Percentiles rank a stretch among this genome's conserved stretches.
Evolutionary conservation across 2,113 vertebrate species (phyloP).

Genomic region (Erpornis zantholeuca): DNA sequence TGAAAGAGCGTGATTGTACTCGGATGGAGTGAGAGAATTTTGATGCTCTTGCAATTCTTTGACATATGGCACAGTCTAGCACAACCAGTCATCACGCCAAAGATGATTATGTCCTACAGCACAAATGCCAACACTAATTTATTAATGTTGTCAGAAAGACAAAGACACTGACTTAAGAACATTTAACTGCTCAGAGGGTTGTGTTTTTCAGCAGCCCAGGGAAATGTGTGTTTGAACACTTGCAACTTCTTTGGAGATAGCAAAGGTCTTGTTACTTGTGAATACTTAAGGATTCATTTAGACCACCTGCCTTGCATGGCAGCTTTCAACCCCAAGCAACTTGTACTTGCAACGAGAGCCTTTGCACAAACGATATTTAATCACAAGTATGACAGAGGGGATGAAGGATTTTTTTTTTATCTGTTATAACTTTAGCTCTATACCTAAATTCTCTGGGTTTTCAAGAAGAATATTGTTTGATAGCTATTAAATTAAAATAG

Average conservation of each 20-base stretch:
- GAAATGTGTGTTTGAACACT: neutral
- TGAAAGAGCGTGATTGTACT: rapidly evolving
- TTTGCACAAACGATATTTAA: neutral
- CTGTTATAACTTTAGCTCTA: neutral
- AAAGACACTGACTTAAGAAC: neutral
- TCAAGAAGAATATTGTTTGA: neutral
- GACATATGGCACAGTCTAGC: neutral
- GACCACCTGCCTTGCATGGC: neutral
- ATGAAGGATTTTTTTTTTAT: neutral
- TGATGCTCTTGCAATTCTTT: neutral
- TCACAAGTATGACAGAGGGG: neutral
- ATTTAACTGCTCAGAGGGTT: neutral
- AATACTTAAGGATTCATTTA: neutral
- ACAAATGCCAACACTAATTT: neutral
- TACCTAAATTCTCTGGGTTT: neutral
- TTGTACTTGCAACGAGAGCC: neutral
- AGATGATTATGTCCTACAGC: neutral
- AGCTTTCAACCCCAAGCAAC: neutral
- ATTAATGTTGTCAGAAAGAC: neutral
- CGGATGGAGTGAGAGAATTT: neutral
- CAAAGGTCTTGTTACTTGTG: neutral
- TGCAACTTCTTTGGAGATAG: neutral
- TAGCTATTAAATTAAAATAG: neutral
- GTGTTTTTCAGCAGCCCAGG: neutral
- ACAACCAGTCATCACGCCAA: neutral